Evolutionary conservation across 2,797 vertebrate species (phyloP).

Genomic region (Pangasius djambal): DNA sequence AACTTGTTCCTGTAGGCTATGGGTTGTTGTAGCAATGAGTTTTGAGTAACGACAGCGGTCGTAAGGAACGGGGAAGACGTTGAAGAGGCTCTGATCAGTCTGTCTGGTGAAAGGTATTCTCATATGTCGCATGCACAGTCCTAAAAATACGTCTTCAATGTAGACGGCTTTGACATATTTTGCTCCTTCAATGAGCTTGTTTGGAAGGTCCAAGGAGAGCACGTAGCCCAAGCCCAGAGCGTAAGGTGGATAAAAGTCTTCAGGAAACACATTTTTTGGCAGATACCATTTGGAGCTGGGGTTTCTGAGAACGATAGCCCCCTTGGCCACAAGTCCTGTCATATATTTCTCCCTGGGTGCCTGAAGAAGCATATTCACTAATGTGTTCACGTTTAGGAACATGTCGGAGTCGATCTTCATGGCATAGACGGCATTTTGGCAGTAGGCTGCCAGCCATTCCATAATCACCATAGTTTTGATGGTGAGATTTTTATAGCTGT

Average conservation of each 20-base stretch:
- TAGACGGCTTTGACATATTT: constrained; percentile 57
- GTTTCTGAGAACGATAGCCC: constrained; percentile 46
- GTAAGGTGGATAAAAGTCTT: constrained; percentile 64
- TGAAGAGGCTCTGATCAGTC: constrained; percentile 40
- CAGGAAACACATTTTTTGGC: constrained; percentile 54
- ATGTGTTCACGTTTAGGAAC: constrained; percentile 69
- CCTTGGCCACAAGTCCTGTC: constrained; percentile 58
- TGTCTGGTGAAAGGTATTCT: background rate
- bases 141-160: constrained; percentile 73
- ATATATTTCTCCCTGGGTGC: constrained; percentile 37
- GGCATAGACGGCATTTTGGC: constrained; percentile 62
- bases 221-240: constrained; percentile 68
- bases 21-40: constrained; percentile 64
- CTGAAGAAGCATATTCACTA: constrained; percentile 48
- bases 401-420: constrained; percentile 71
- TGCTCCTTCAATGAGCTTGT: constrained; percentile 51
- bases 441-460: constrained; percentile 66
- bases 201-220: constrained; percentile 62
- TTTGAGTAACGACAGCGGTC: constrained; percentile 58
- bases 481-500: constrained; percentile 73
- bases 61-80: constrained; percentile 51
- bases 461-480: constrained; percentile 69
- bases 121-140: constrained; percentile 65
- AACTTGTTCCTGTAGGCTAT: constrained; percentile 42
- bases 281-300: constrained; percentile 62